phyloP scores from a whole-genome alignment of 2,113 vertebrate species.

The Calyptomena viridis region DNA sequence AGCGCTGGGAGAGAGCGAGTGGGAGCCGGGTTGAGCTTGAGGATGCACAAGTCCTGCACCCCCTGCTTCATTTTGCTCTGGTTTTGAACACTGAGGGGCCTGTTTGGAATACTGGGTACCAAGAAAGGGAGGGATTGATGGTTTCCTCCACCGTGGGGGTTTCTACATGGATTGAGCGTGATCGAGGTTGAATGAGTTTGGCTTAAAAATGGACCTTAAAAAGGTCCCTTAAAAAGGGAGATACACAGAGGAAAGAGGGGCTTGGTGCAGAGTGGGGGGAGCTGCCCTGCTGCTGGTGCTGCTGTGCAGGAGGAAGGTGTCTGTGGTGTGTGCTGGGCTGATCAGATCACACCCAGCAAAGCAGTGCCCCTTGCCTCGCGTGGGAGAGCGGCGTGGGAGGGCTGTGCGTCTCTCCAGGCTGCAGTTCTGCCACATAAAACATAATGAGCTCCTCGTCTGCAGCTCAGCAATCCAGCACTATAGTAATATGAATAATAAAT shows the following conservation, averaged over 20 bases:
- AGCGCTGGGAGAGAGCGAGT: background rate
- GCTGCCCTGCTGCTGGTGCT: background rate
- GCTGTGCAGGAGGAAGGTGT: background rate
- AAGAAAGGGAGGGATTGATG: no score
- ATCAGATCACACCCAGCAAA: background rate
- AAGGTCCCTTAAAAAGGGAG: no score
- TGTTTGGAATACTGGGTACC: background rate
- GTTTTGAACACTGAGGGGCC: background rate
- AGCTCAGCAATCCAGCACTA: background rate
- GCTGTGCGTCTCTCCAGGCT: background rate
- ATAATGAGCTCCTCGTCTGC: background rate
- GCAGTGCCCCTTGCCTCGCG: background rate
- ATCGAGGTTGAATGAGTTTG: background rate
- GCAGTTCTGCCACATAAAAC: background rate
- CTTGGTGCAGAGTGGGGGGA: background rate
- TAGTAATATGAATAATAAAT: conserved; percentile 37
- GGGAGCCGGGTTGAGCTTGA: background rate
- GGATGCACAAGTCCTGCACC: no score
- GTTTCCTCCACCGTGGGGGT: rapidly evolving
- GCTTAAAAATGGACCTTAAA: background rate
- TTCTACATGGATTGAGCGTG: rapidly evolving
- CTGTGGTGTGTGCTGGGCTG: rapidly evolving
- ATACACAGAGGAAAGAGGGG: background rate
- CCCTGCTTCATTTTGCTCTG: background rate
- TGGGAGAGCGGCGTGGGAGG: background rate